phyloP scores from a whole-genome alignment of 1,140 invertebrate species.

The Cataglyphis hispanica region DNA sequence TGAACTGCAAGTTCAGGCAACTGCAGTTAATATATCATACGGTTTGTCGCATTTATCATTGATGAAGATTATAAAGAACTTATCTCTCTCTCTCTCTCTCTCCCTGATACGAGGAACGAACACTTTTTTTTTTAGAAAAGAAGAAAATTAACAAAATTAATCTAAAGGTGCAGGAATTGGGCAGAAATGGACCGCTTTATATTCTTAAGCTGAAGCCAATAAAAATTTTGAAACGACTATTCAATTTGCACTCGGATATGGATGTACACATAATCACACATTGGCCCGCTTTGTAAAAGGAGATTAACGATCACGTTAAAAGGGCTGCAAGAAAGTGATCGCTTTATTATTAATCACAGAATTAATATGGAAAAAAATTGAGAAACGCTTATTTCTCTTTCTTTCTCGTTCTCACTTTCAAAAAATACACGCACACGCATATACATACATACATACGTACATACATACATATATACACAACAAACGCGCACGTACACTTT shows the following conservation, averaged over 20 bases:
- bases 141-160: slow-evolving; percentile 43
- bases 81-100: not conserved
- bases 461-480: not conserved
- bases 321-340: not conserved
- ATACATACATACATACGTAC: not conserved
- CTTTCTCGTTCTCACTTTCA: not conserved
- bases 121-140: not conserved
- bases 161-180: not conserved
- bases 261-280: not conserved
- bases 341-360: slow-evolving; percentile 36
- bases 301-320: not conserved
- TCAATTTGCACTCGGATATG: not conserved
- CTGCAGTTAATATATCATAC: too few relatives aligned
- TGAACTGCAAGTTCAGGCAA: not conserved
- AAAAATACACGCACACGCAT: too few relatives aligned
- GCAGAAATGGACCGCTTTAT: slow-evolving; percentile 3
- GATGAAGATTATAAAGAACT: slow-evolving; percentile 7
- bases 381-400: not conserved
- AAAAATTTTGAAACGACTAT: slow-evolving; percentile 13
- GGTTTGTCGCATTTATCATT: slow-evolving; percentile 4
- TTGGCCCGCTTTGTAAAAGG: not conserved
- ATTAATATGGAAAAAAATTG: slow-evolving; percentile 1
- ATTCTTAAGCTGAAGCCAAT: not conserved
- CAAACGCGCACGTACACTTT: slow-evolving; percentile 35
- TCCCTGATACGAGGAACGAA: not conserved